Conservation (phyloP, 2,797 vertebrate species). For the Pangasius larnaudii region DNA sequence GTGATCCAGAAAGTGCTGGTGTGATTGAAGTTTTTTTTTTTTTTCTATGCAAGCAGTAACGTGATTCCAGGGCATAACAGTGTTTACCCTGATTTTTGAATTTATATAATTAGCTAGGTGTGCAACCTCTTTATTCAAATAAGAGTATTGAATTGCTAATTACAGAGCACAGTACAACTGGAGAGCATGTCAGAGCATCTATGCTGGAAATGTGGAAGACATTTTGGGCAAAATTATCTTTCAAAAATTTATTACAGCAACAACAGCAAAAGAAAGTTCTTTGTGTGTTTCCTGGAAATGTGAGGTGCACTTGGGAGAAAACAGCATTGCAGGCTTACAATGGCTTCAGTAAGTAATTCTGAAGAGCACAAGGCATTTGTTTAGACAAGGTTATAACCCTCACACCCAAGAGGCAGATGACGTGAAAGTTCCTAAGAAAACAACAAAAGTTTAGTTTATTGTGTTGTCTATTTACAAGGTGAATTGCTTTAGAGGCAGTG, state of each 20-base stretch:
- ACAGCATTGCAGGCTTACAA: not conserved
- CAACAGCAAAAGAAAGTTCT: not conserved
- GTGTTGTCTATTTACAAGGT: not conserved
- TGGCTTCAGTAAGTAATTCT: not conserved
- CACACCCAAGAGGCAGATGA: not conserved
- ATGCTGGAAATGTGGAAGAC: not conserved
- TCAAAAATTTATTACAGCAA: not conserved
- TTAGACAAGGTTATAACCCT: constrained; percentile 7
- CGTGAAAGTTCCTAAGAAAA: not conserved
- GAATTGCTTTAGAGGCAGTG: not conserved
- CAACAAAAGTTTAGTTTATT: not conserved
- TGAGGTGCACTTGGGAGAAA: not conserved
- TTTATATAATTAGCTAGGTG: constrained; percentile 1
- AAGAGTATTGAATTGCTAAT: not conserved
- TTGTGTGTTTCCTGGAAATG: not conserved
- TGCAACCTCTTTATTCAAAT: not conserved
- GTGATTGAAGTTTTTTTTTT: not conserved
- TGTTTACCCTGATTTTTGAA: not conserved
- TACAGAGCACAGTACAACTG: not conserved
- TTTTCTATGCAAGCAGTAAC: not conserved
- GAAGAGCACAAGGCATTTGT: constrained; percentile 6
- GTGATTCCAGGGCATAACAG: not conserved
- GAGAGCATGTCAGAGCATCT: not conserved
- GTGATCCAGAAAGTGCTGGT: constrained; percentile 5
- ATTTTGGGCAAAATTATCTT: not conserved